Evolutionary conservation across 2,888 invertebrate species (phyloP), one percentile per base, ranked within the genome.

Genomic region (Teinopalpus imperialis): DNA sequence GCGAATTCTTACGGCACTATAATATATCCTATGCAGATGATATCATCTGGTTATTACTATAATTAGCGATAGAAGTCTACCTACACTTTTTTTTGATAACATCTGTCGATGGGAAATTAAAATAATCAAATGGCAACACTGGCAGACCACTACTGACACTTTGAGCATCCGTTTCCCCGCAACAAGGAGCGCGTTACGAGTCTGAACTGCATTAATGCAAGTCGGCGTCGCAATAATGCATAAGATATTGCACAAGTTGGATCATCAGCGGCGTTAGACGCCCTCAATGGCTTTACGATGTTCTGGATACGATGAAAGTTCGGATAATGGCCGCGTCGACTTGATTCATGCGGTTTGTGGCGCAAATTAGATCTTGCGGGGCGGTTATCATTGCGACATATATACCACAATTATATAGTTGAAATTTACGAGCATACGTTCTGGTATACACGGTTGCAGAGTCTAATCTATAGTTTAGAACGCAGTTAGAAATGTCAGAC

Each of bases 171-270:
- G 24, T 10, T 47, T 10, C 18, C 7, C 44, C 24, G 24, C 39
- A 32, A 27, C 27, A 26, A 12, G 29, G 43, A 24, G 18, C 34
- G 29, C 46, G 32, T 46, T 41, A 41, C n/a, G 40, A 40, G 40
- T 39, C 18, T 23, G 29, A 36, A 37, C 51, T 68, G 73, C 78
- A 74, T 68, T 76, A 74, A 72, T 73, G 77, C 76, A 74, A 63
- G 60, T 52, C 59, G 61, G 61, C 37, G 53, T 61, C 57, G 71
- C 78, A 63, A 75, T 83, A 80, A 76, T 73, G 62, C 60, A 59
- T 74, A 70, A 79, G 77, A 77, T 78, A 85, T 74, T 61, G 67
- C 63, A 51, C 63, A 83, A 85, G 71, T 85, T 85, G 61, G 74
- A 66, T 76, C 81, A 79, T 82, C 80, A 80, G 69, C 52, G 71